Base-by-base conservation (phyloP, 2,113 vertebrate genomes). In the Saguinus imperator region DNA sequence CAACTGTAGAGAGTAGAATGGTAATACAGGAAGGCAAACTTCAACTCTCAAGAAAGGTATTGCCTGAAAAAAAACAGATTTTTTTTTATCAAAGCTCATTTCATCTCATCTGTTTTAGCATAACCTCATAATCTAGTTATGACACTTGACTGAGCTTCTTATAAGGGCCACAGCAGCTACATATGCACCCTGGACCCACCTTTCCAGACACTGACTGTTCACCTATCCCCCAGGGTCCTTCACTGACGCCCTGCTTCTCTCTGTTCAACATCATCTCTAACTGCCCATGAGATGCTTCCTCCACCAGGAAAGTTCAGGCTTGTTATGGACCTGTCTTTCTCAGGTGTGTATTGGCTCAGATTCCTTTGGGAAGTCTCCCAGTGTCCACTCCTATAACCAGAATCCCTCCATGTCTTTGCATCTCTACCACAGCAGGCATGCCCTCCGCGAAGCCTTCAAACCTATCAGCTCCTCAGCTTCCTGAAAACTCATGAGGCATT, bases 161-260 rank as follows among this genome's bases (percentile, higher is more conserved):
- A 0, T 29, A 11, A 89, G 37, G 57, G 21, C 37, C 11, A 57
- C 32, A 25, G 32, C 37, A 43, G n/a, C 3, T n/a, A n/a, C 6
- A 4, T 14, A 8, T 5, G 70, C 1, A 23, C 3, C 50, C 27
- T 87, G 45, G 6, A 1, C 6, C 20, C 1, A 0, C 8, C 55
- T 48, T 48, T 82, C 84, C 17, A 14, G n/a, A n/a, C 17, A 6
- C 21, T 11, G 13, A 50, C 58, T 64, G 4, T 32, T 91, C 17
- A 20, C 2, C 21, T 64, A n/a, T 37, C 23, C 61, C 61, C 68
- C 48, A 21, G 32, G 4, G n/a, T 32, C 73, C 43, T 66, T 95
- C 58, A 45, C 21, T 18, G 32, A 80, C 20, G 23, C 11, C 23
- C 37, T 9, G 35, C 12, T 40, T 72, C 40, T 76, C 37, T 84